These are phyloP conservation scores for Sebastes vulpes DNA, from an alignment of 2,797 vertebrate species.

Conservation along the genomic window DNA sequence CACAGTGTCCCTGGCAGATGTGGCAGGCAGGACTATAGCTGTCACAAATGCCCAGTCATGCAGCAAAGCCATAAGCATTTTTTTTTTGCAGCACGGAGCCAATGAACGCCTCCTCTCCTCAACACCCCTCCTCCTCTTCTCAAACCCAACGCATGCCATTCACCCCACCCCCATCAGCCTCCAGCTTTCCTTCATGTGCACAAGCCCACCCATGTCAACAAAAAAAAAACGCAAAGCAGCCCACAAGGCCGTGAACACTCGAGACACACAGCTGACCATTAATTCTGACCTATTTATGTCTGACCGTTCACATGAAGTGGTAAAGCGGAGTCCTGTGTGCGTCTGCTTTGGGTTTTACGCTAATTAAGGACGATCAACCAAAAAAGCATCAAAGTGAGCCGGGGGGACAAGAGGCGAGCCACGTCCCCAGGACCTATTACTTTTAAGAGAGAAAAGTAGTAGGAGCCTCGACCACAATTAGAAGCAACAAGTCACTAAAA, in stretches of 20 bases:
- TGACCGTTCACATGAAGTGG: slow-evolving; percentile 56
- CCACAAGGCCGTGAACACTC: slow-evolving; percentile 68
- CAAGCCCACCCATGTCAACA: slow-evolving; percentile 77
- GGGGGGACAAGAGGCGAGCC: slow-evolving; percentile 28
- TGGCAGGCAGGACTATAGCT: slow-evolving; percentile 80
- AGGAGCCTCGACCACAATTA: slow-evolving; percentile 56
- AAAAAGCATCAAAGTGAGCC: slow-evolving; percentile 62
- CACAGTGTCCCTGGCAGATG: slow-evolving; percentile 77
- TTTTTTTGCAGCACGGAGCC: slow-evolving; percentile 68
- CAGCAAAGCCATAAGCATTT: slow-evolving; percentile 84
- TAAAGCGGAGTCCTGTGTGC: slow-evolving; percentile 43
- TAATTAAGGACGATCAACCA: slow-evolving; percentile 68
- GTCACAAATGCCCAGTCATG: slow-evolving; percentile 88
- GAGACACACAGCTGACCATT: slow-evolving; percentile 80
- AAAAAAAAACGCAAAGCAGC: slow-evolving; percentile 66
- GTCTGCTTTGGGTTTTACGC: slow-evolving; percentile 42
- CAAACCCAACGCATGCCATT: slow-evolving; percentile 75
- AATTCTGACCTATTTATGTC: slow-evolving; percentile 85
- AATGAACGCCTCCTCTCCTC: slow-evolving; percentile 73
- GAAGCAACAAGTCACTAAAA: slow-evolving; percentile 74
- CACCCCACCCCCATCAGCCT: slow-evolving; percentile 83
- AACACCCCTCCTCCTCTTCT: slow-evolving; percentile 72
- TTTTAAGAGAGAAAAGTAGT: slow-evolving; percentile 43
- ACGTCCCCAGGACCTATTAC: slow-evolving; percentile 26
- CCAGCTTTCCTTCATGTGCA: slow-evolving; percentile 72